Percentiles rank a stretch among this genome's conserved stretches.
Evolutionary conservation across 1,140 invertebrate genomes (phyloP).

Genomic region (Bombyx mandarina): DNA sequence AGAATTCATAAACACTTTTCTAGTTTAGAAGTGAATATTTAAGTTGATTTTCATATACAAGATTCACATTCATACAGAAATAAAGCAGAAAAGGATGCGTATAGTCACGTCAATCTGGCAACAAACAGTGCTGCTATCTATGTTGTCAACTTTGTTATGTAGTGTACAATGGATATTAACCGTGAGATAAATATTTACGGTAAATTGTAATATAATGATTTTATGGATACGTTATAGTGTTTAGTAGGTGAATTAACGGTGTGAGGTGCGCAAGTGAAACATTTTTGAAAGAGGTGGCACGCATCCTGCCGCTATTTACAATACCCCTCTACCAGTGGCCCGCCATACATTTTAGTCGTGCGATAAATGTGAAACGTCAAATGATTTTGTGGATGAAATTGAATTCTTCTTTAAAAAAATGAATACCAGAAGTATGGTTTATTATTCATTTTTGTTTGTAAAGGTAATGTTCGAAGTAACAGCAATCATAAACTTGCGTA

Average conservation of each 20-base stretch:
- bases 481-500: too few species aligned
- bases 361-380: conserved; percentile 66
- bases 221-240: conserved; percentile 16
- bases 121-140: conserved; percentile 71
- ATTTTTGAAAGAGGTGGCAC: conserved; percentile 3
- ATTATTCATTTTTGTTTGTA: too few species aligned
- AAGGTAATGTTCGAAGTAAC: too few species aligned
- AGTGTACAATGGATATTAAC: conserved; percentile 59
- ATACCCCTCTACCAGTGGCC: conserved; percentile 36
- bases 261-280: conserved; percentile 4
- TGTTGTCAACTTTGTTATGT: conserved; percentile 70
- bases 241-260: conserved; percentile 30
- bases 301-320: conserved; percentile 24
- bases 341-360: conserved; percentile 68
- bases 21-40: conserved; percentile 38
- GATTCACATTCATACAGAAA: conserved; percentile 34
- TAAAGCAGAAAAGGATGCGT: conserved; percentile 55
- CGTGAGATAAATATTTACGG: conserved; percentile 68
- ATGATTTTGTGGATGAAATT: conserved; percentile 35
- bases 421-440: too few species aligned
- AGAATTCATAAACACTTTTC: conserved; percentile 38
- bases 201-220: conserved; percentile 40
- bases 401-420: background rate
- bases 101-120: conserved; percentile 66
- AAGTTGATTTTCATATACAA: conserved; percentile 58